phyloP scores from a whole-genome alignment of 2,113 vertebrate species.

The Argyrosomus japonicus region DNA sequence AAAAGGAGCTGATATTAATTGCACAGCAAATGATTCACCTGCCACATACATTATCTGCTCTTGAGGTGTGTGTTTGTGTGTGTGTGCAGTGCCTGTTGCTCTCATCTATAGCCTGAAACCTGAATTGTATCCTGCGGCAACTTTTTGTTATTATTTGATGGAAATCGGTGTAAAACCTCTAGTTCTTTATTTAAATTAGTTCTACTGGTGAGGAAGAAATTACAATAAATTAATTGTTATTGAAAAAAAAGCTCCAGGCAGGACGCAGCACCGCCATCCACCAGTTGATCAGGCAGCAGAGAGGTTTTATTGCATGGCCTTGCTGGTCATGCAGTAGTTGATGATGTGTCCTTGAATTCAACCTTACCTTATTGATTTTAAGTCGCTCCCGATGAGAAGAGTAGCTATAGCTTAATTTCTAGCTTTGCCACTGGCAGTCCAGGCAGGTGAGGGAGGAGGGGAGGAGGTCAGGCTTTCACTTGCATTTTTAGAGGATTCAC shows the following conservation, averaged over 20 bases:
- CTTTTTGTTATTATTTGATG: slow-evolving; percentile 38
- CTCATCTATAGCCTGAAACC: background rate
- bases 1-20: slow-evolving; percentile 37
- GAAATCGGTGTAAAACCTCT: slow-evolving; percentile 10
- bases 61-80: background rate
- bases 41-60: background rate
- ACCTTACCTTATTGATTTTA: slow-evolving; percentile 32
- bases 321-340: slow-evolving; percentile 22
- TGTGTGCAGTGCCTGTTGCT: slow-evolving; percentile 28
- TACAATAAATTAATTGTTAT: slow-evolving; percentile 21
- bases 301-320: slow-evolving; percentile 6
- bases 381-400: slow-evolving; percentile 20
- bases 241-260: background rate
- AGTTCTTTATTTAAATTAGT: slow-evolving; percentile 42
- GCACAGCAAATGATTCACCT: background rate
- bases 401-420: slow-evolving; percentile 30
- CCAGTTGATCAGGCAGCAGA: slow-evolving; percentile 27
- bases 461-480: slow-evolving; percentile 7
- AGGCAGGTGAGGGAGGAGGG: slow-evolving; percentile 9
- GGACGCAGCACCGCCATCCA: slow-evolving; percentile 3
- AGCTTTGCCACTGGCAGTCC: slow-evolving; percentile 7
- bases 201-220: slow-evolving; percentile 28
- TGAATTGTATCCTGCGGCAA: slow-evolving; percentile 1
- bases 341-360: slow-evolving; percentile 46
- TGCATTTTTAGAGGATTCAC: slow-evolving; percentile 24